A percentile compares a stretch with the other conserved stretches of the same genome.
These are phyloP conservation scores for Tryphoninae sp. DNA, from an alignment of 2,888 invertebrate genomes.

Conservation along the genomic window DNA sequence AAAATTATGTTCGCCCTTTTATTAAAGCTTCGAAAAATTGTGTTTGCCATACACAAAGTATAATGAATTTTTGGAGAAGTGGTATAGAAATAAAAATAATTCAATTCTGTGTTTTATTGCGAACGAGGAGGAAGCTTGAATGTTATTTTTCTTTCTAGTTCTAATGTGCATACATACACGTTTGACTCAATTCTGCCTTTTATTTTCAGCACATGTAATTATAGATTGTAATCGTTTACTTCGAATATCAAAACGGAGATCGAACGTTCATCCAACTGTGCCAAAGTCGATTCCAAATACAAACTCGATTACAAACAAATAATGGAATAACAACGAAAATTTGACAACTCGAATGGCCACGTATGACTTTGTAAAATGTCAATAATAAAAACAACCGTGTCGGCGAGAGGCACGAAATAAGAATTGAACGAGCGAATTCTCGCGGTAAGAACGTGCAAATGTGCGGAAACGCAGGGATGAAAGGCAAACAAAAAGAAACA, in stretches of 20 bases:
- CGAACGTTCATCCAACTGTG: background rate
- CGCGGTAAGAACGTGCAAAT: conserved; percentile 45
- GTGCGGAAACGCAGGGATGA: conserved; percentile 47
- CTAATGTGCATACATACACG: background rate
- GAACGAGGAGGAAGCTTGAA: too few relatives aligned
- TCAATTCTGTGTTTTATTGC: too few relatives aligned
- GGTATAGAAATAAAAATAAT: too few relatives aligned
- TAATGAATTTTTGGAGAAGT: too few relatives aligned
- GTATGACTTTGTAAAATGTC: background rate
- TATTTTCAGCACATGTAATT: conserved; percentile 36
- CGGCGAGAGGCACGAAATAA: conserved; percentile 12
- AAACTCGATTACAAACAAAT: too few relatives aligned
- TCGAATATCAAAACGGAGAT: conserved; percentile 15
- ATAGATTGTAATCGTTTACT: conserved; percentile 20
- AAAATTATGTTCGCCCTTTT: too few relatives aligned
- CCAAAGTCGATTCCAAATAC: background rate
- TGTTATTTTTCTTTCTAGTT: too few relatives aligned
- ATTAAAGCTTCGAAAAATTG: too few relatives aligned
- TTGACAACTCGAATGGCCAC: too few relatives aligned
- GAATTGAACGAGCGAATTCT: conserved; percentile 59
- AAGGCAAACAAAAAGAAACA: conserved; percentile 24
- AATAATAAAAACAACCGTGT: conserved; percentile 12
- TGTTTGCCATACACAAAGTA: too few relatives aligned
- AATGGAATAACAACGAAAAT: too few relatives aligned
- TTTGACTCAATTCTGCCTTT: conserved; percentile 44